Evolutionary conservation across 2,113 vertebrate genomes (phyloP).

Genomic region (Podilymbus podiceps): DNA sequence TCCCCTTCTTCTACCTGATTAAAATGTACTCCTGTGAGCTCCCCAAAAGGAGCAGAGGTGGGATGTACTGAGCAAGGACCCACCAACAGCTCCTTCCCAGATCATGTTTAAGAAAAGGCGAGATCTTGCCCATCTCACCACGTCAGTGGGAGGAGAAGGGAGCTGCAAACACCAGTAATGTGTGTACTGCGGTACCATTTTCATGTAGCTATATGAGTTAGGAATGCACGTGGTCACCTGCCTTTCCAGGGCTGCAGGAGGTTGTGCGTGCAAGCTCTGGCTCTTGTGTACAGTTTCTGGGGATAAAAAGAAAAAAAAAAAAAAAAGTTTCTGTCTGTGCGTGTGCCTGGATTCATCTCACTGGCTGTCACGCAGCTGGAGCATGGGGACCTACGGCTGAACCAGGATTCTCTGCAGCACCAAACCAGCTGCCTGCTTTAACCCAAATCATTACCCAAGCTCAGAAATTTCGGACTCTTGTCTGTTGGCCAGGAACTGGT

Average conservation of each 20-base stretch:
- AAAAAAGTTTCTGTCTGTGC: neutral
- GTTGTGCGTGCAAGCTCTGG: neutral
- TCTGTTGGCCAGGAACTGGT: neutral
- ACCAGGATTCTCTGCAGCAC: neutral
- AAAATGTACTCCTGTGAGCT: neutral
- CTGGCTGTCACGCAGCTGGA: too few relatives aligned
- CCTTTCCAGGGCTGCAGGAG: neutral
- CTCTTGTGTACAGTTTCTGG: neutral
- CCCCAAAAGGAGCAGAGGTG: neutral
- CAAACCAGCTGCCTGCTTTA: neutral
- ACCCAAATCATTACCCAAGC: neutral
- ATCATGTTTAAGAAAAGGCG: neutral
- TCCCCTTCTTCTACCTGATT: neutral
- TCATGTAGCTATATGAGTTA: accelerated
- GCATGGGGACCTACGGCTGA: accelerated
- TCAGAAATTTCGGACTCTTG: neutral
- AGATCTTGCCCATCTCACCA: neutral
- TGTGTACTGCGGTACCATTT: neutral
- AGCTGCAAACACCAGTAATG: neutral
- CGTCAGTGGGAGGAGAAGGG: neutral
- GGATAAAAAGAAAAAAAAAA: neutral
- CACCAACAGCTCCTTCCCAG: neutral
- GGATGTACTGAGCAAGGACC: neutral
- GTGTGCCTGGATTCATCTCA: neutral
- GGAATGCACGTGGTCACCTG: neutral